Percentiles rank a stretch among this genome's conserved stretches.
Evolutionary conservation across 1,140 invertebrate genomes (phyloP).

Genomic region (Calliphora vicina): DNA sequence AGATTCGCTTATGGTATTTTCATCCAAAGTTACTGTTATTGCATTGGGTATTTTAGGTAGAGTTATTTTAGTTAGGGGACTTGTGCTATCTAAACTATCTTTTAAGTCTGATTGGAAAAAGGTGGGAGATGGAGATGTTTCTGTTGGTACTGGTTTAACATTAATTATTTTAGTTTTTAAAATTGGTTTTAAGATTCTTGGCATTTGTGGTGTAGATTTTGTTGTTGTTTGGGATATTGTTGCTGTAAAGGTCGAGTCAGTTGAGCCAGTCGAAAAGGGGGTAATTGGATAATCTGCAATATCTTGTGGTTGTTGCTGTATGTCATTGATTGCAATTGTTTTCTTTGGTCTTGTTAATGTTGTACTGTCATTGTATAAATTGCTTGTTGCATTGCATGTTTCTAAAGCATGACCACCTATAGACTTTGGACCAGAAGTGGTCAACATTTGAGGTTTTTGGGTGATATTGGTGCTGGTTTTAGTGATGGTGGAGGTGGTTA

Average conservation of each 20-base stretch:
- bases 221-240: neutral
- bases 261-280: neutral
- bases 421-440: neutral
- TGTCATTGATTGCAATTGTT: conserved; percentile 25
- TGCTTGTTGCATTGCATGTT: conserved; percentile 19
- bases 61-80: neutral
- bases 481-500: conserved; percentile 41
- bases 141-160: neutral
- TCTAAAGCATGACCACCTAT: conserved; percentile 14
- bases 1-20: conserved; percentile 40
- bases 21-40: neutral
- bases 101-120: neutral
- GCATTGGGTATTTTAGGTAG: conserved; percentile 1
- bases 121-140: neutral
- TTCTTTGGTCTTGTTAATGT: conserved; percentile 21
- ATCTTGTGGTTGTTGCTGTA: neutral
- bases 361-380: conserved; percentile 16
- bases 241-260: neutral
- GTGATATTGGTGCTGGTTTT: conserved; percentile 34
- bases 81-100: neutral
- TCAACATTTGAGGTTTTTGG: conserved; percentile 2
- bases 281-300: neutral
- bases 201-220: neutral
- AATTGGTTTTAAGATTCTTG: conserved; percentile 18
- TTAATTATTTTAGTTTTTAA: conserved; percentile 29